Evolutionary conservation across 2,113 vertebrate genomes (phyloP).

Genomic region (Pachycephala philippinensis): DNA sequence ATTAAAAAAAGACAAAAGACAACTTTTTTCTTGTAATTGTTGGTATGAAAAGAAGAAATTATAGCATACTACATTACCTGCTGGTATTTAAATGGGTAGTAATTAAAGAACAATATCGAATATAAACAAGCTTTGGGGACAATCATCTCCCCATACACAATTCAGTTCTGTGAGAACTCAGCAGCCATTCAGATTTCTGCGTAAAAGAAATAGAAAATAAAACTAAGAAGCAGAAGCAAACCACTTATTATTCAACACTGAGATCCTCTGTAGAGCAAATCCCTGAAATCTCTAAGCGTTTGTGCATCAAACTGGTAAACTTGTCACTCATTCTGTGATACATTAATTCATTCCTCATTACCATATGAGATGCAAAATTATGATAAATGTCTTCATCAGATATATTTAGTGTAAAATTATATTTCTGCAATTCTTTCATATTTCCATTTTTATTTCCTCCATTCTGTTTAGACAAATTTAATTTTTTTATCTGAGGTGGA

Average conservation of each 20-base stretch:
- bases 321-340: neutral
- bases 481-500: neutral
- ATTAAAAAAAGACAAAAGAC: neutral
- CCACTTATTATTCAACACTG: neutral
- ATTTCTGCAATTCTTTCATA: neutral
- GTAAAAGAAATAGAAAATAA: neutral
- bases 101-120: neutral
- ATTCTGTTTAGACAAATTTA: neutral
- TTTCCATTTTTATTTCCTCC: neutral
- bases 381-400: neutral
- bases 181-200: neutral
- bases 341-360: neutral
- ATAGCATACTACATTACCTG: accelerated
- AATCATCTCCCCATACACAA: neutral
- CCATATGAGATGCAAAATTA: neutral
- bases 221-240: neutral
- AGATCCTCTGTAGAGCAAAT: neutral
- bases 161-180: neutral
- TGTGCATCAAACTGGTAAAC: neutral
- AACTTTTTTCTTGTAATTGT: neutral
- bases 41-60: neutral
- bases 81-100: neutral
- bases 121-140: neutral
- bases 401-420: neutral
- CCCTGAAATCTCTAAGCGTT: neutral